Evolutionary conservation across 2,888 invertebrate species (phyloP).

Genomic region (Glaucopsyche alexis): DNA sequence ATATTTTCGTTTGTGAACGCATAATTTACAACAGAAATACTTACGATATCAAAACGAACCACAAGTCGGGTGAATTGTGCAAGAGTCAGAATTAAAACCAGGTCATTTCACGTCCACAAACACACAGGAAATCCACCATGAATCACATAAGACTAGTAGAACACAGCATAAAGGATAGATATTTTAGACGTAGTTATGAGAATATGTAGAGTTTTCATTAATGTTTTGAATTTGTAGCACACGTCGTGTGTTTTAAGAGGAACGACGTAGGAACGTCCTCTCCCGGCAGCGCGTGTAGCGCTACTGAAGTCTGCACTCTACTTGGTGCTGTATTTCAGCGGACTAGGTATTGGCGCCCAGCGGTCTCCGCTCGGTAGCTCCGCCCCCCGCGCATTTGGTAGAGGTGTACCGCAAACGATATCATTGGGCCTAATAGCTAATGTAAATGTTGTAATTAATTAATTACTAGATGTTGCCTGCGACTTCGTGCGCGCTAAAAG

Average conservation of each 20-base stretch:
- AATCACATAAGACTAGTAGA: constrained; percentile 41
- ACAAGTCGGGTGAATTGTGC: constrained; percentile 53
- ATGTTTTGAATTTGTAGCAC: constrained; percentile 51
- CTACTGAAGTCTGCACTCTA: constrained; percentile 50
- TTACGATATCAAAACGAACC: constrained; percentile 48
- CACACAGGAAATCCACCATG: constrained; percentile 42
- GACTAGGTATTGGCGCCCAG: constrained; percentile 54
- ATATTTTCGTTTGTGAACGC: background rate
- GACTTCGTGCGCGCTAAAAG: too few relatives aligned
- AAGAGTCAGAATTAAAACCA: constrained; percentile 67
- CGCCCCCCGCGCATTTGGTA: constrained; percentile 31
- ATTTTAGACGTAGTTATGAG: constrained; percentile 47
- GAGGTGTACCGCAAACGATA: constrained; percentile 10
- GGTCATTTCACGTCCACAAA: constrained; percentile 54
- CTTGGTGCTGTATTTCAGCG: constrained; percentile 4
- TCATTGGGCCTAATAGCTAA: background rate
- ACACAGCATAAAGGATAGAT: constrained; percentile 46
- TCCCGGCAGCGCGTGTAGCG: constrained; percentile 55
- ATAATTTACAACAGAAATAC: constrained; percentile 36
- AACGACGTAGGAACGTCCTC: constrained; percentile 35
- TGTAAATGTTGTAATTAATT: background rate
- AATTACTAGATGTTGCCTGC: too few relatives aligned
- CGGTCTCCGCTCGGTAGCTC: constrained; percentile 60
- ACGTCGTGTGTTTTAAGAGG: constrained; percentile 46
- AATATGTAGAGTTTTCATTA: constrained; percentile 55